Evolutionary conservation across 37 sponge, comb jelly and placozoan species (phyloP).

Genomic region (Spongilla lacustris): DNA sequence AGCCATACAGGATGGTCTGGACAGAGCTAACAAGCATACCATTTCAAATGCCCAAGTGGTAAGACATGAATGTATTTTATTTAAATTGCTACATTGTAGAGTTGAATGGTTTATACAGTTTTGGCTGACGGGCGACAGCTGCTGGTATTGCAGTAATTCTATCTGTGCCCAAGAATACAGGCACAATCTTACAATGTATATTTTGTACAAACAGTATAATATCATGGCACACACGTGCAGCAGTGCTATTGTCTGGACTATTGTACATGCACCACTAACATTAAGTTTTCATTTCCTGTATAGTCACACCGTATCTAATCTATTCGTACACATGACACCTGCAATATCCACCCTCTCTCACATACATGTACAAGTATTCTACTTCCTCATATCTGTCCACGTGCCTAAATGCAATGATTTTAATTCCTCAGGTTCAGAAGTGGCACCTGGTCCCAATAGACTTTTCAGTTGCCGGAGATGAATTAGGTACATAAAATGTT

Average conservation of each 20-base stretch:
- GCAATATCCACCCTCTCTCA: too few species aligned
- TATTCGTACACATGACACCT: too few species aligned
- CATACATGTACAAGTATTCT: too few species aligned
- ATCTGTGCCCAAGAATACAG: too few species aligned
- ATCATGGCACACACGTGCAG: background rate
- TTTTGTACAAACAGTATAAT: too few species aligned
- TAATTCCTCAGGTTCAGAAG: background rate
- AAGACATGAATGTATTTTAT: background rate
- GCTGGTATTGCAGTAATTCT: too few species aligned
- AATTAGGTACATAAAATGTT: background rate
- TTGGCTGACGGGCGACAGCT: too few species aligned
- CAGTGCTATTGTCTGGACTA: background rate
- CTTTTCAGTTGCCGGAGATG: background rate
- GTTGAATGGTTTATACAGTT: too few species aligned
- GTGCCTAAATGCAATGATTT: background rate
- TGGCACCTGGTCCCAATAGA: background rate
- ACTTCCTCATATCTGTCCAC: too few species aligned
- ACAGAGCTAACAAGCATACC: conserved; percentile 4
- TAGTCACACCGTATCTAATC: background rate
- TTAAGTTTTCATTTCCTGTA: background rate
- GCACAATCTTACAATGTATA: too few species aligned
- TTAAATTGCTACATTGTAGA: too few species aligned
- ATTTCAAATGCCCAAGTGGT: conserved; percentile 20
- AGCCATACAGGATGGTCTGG: conserved; percentile 24
- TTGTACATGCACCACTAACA: background rate